phyloP scores from a whole-genome alignment of 2,888 invertebrate species.

The Malthinus seriepunctatus region DNA sequence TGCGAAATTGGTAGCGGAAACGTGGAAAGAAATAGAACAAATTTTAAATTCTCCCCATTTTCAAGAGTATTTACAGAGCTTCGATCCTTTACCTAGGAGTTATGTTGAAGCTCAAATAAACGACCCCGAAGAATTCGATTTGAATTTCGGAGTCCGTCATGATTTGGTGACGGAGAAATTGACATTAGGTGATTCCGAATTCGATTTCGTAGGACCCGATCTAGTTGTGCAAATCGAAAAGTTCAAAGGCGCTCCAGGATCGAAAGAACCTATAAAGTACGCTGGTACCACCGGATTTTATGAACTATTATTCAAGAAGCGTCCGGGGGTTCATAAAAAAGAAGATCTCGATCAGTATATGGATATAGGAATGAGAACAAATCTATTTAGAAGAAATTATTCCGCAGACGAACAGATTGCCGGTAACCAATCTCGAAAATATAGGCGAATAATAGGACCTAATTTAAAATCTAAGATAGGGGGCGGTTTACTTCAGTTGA shows the following conservation, averaged over 20 bases:
- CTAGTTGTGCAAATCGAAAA: not conserved
- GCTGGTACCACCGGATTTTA: slow-evolving; percentile 18
- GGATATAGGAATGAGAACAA: slow-evolving; percentile 14
- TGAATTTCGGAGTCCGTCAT: not conserved
- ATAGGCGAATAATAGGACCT: slow-evolving; percentile 19
- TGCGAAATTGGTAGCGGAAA: no score
- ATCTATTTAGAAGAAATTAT: slow-evolving; percentile 13
- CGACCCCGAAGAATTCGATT: not conserved
- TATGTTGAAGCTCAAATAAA: not conserved
- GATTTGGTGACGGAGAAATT: not conserved
- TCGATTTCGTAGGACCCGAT: not conserved
- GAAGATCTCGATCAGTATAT: slow-evolving; percentile 14
- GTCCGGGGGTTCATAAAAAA: slow-evolving; percentile 5
- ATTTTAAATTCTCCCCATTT: not conserved
- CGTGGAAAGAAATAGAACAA: not conserved
- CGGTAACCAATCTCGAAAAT: slow-evolving; percentile 8
- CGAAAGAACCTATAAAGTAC: not conserved
- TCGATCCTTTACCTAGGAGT: not conserved
- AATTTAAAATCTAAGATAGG: not conserved
- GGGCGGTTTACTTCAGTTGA: not conserved
- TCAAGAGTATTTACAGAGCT: not conserved
- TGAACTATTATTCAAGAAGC: slow-evolving; percentile 23
- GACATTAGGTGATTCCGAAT: not conserved
- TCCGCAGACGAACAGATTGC: slow-evolving; percentile 4
- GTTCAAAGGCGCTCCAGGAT: not conserved